phyloP scores from a whole-genome alignment of 2,888 invertebrate species.

The Phalera bucephala region DNA sequence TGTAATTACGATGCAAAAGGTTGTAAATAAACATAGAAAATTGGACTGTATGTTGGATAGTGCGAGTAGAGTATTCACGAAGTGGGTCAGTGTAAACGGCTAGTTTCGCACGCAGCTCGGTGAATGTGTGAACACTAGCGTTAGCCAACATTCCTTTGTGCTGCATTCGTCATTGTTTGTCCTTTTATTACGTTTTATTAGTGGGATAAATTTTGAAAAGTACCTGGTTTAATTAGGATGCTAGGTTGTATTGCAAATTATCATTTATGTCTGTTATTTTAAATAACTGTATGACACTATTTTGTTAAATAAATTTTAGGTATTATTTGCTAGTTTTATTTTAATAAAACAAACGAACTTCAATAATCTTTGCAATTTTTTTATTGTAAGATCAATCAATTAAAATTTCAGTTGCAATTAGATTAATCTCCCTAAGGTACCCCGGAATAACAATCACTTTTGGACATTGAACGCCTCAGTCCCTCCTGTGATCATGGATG shows the following conservation, averaged over 20 bases:
- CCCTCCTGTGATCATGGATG: too few relatives aligned
- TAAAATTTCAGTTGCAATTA: too few relatives aligned
- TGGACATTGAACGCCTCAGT: too few relatives aligned
- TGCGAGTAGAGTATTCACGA: conserved; percentile 20
- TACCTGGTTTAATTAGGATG: conserved; percentile 83
- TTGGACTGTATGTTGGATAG: conserved; percentile 23
- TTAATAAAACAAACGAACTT: too few relatives aligned
- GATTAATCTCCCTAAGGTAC: too few relatives aligned
- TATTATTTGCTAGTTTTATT: conserved; percentile 63
- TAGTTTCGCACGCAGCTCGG: conserved; percentile 31
- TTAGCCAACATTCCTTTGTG: conserved; percentile 81
- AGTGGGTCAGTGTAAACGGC: conserved; percentile 37
- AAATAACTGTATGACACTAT: conserved; percentile 82
- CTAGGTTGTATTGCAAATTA: conserved; percentile 82
- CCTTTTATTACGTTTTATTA: conserved; percentile 57
- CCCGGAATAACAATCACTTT: too few relatives aligned
- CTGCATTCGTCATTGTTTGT: conserved; percentile 74
- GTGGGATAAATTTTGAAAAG: conserved; percentile 77
- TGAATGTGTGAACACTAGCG: conserved; percentile 43
- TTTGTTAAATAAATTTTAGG: conserved; percentile 83
- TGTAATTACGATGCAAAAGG: conserved; percentile 21
- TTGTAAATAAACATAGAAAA: conserved; percentile 32
- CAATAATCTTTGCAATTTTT: too few relatives aligned
- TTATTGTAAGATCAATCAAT: too few relatives aligned
- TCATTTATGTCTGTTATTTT: conserved; percentile 82